phyloP scores from a whole-genome alignment of 2,888 invertebrate genomes.

The Netelia virgata region DNA sequence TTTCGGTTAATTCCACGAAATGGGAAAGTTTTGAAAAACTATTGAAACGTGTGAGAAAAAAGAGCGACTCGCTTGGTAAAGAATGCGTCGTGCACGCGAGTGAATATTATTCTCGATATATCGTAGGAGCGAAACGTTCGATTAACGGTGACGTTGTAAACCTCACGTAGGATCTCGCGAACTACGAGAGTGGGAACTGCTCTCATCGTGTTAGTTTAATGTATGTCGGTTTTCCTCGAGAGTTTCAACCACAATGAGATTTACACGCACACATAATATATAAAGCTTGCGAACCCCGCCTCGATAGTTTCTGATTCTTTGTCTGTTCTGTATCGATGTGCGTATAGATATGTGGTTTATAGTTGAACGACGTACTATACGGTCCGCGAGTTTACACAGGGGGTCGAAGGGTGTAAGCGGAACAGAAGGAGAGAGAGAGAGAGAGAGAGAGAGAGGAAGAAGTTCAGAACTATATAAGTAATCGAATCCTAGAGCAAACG shows the following conservation, averaged over 20 bases:
- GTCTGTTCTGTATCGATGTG: slow-evolving; percentile 3
- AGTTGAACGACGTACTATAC: neutral
- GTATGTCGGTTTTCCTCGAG: slow-evolving; percentile 17
- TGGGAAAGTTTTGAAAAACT: too few relatives aligned
- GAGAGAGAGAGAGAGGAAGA: neutral
- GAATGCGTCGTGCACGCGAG: neutral
- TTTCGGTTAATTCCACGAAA: too few relatives aligned
- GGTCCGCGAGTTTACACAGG: neutral
- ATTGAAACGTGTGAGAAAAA: neutral
- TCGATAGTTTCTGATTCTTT: slow-evolving; percentile 45
- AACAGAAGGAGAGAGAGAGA: neutral
- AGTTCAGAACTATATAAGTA: slow-evolving; percentile 37
- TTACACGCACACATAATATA: neutral
- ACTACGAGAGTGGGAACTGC: neutral
- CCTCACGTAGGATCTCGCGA: slow-evolving; percentile 11
- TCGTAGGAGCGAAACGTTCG: slow-evolving; percentile 53
- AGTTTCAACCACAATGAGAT: slow-evolving; percentile 3
- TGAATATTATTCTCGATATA: slow-evolving; percentile 19
- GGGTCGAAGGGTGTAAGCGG: neutral
- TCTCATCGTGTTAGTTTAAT: slow-evolving; percentile 40
- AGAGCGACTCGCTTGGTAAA: slow-evolving; percentile 12
- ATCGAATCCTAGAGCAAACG: slow-evolving; percentile 36
- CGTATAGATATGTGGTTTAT: neutral
- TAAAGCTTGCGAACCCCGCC: neutral
- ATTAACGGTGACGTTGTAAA: slow-evolving; percentile 50